Percentiles rank a stretch among this genome's conserved stretches.
These are phyloP conservation scores for Penelope pileata DNA, from an alignment of 2,113 vertebrate genomes.

Conservation along the genomic window DNA sequence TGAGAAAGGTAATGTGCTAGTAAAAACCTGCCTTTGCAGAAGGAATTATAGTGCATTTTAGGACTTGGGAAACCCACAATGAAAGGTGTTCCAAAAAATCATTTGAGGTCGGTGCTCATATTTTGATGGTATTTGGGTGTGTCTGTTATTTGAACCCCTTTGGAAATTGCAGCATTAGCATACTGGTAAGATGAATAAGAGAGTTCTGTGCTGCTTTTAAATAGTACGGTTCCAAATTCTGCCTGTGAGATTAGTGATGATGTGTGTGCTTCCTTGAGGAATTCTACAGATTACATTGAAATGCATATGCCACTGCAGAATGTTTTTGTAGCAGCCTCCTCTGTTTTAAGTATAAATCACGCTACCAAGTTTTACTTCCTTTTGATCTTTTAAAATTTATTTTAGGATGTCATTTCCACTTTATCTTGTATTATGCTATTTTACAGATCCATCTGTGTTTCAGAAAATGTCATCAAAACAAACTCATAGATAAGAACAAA, in stretches of 20 bases:
- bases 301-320: neutral
- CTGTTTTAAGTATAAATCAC: neutral
- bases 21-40: neutral
- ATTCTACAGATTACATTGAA: neutral
- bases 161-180: neutral
- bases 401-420: neutral
- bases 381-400: neutral
- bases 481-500: neutral
- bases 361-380: neutral
- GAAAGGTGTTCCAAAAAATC: neutral
- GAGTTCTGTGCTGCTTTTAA: neutral
- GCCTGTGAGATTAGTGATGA: neutral
- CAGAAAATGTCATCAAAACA: neutral
- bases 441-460: neutral
- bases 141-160: neutral
- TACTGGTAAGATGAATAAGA: neutral
- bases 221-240: neutral
- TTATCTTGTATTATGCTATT: neutral
- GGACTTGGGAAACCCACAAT: neutral
- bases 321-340: neutral
- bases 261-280: neutral
- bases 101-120: neutral
- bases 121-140: neutral
- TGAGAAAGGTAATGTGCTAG: conserved; percentile 63
- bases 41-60: neutral